phyloP scores from a whole-genome alignment of 2,797 vertebrate genomes.

The Parambassis ranga region DNA sequence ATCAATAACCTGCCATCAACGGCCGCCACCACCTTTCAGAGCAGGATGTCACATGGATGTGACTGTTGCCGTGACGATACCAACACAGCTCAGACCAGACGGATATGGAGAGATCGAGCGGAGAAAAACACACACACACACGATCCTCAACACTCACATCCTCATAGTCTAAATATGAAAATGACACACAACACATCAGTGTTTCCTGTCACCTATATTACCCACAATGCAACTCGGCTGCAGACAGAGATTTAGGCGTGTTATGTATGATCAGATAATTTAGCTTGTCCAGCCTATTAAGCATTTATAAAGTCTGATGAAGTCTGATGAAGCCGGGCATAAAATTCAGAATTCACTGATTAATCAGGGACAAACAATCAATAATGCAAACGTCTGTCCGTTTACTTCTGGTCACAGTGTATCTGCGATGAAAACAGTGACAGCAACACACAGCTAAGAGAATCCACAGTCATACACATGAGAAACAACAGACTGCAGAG shows the following conservation, averaged over 20 bases:
- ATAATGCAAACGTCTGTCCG: too few relatives aligned
- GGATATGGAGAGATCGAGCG: constrained; percentile 58
- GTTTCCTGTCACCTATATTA: neutral
- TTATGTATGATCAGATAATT: neutral
- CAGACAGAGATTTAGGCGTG: neutral
- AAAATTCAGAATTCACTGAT: too few relatives aligned
- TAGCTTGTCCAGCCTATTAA: too few relatives aligned
- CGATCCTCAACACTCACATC: neutral
- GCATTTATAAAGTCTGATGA: too few relatives aligned
- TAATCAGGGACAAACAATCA: too few relatives aligned
- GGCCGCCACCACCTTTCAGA: constrained; percentile 78
- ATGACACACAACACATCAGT: too few relatives aligned
- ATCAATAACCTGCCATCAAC: constrained; percentile 82
- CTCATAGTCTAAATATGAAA: neutral
- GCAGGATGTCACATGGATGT: constrained; percentile 88
- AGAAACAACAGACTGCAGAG: too few relatives aligned
- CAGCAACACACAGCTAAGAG: too few relatives aligned
- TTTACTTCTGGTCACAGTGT: too few relatives aligned
- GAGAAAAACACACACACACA: constrained; percentile 19
- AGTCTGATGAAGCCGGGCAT: too few relatives aligned
- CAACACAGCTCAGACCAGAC: constrained; percentile 58
- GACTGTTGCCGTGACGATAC: constrained; percentile 85
- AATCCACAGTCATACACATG: too few relatives aligned
- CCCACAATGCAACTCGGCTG: neutral
- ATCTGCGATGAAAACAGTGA: too few relatives aligned